phyloP scores from a whole-genome alignment of 2,888 invertebrate species.

The Philopedon plagiatum region DNA sequence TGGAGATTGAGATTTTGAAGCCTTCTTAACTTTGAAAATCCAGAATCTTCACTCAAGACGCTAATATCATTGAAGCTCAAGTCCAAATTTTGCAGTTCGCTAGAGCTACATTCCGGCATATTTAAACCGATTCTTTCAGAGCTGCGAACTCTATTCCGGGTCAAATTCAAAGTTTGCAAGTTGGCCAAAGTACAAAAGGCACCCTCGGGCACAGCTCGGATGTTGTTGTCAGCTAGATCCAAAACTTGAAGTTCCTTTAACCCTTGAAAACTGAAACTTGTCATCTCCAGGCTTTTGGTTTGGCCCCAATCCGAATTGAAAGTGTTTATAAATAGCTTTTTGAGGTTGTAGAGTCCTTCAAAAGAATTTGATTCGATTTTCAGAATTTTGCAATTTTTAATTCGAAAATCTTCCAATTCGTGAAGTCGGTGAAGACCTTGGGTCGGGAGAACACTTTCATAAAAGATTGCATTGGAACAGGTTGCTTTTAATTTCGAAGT shows the following conservation, averaged over 20 bases:
- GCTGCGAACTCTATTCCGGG: conserved; percentile 85
- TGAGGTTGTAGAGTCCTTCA: conserved; percentile 84
- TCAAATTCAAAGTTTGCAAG: conserved; percentile 87
- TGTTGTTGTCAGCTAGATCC: conserved; percentile 88
- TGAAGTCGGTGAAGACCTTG: conserved; percentile 78
- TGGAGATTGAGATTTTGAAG: conserved; percentile 86
- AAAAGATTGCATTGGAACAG: conserved; percentile 83
- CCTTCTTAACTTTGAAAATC: conserved; percentile 82
- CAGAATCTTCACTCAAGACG: conserved; percentile 78
- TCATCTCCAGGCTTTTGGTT: conserved; percentile 82
- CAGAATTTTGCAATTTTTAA: conserved; percentile 86
- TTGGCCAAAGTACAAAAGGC: conserved; percentile 85
- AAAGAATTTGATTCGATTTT: conserved; percentile 84
- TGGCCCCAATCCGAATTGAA: conserved; percentile 85
- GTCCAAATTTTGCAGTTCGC: conserved; percentile 83
- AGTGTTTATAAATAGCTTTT: conserved; percentile 83
- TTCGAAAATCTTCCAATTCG: conserved; percentile 81
- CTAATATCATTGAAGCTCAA: conserved; percentile 86
- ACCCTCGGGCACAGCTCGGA: conserved; percentile 84
- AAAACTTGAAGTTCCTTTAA: conserved; percentile 84
- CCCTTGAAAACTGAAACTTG: conserved; percentile 80
- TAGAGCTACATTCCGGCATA: conserved; percentile 75
- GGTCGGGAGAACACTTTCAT: conserved; percentile 83
- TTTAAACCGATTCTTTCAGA: conserved; percentile 83
- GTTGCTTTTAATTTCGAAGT: conserved; percentile 81